phyloP scores from a whole-genome alignment of 2,113 vertebrate species.

The Psittacula cyanocephala region DNA sequence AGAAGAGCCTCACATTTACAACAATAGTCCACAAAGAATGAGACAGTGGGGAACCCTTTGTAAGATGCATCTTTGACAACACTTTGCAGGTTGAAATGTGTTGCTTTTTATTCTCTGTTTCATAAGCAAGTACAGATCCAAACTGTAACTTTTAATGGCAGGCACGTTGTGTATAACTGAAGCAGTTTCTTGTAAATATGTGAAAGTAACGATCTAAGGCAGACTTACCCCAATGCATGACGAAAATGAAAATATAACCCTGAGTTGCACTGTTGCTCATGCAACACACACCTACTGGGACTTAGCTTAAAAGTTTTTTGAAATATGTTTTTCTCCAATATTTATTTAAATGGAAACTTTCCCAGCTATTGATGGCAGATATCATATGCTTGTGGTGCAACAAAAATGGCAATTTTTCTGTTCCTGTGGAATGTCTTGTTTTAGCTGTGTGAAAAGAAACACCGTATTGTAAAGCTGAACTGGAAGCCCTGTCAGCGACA shows the following conservation, averaged over 20 bases:
- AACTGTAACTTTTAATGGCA: background rate
- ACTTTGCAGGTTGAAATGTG: background rate
- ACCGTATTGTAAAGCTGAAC: background rate
- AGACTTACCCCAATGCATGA: background rate
- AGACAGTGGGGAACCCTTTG: background rate
- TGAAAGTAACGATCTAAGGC: background rate
- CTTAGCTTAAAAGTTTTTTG: background rate
- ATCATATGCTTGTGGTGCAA: background rate
- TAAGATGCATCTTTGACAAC: background rate
- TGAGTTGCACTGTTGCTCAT: background rate
- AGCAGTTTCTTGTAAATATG: background rate
- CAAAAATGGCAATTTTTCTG: background rate
- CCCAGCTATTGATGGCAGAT: background rate
- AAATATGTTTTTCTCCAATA: conserved; percentile 18
- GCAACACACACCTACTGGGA: background rate
- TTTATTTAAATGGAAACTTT: conserved; percentile 37
- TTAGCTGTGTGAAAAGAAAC: conserved; percentile 6
- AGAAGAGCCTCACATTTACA: background rate
- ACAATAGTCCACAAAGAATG: background rate
- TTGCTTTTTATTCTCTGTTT: background rate
- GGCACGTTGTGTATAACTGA: background rate
- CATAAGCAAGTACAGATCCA: background rate
- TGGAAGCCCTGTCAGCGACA: conserved; percentile 15
- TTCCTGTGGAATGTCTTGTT: background rate
- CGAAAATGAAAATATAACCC: background rate